phyloP scores from a whole-genome alignment of 2,113 vertebrate genomes.

The Vulpes ferrilata region DNA sequence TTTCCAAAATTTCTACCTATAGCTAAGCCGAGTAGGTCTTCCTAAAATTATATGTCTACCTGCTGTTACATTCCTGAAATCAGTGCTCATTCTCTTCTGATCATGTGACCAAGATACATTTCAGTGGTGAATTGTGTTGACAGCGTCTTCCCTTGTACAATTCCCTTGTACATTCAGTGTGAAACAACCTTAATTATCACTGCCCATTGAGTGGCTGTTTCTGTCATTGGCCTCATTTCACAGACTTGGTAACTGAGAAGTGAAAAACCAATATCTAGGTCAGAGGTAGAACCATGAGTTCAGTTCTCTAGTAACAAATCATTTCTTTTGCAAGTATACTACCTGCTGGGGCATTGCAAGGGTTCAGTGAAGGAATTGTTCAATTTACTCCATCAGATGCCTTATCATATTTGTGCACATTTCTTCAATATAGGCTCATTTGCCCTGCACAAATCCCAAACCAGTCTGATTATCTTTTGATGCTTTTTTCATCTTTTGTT shows the following conservation, averaged over 20 bases:
- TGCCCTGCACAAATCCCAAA: not conserved
- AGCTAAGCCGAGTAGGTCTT: not conserved
- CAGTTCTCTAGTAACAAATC: not conserved
- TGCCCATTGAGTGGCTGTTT: not conserved
- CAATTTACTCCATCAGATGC: not conserved
- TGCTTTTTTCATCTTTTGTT: slow-evolving; percentile 42
- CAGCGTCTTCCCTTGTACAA: not conserved
- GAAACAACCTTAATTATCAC: no score
- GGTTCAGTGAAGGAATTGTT: not conserved
- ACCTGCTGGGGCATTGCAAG: not conserved
- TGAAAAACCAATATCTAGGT: not conserved
- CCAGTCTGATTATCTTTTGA: not conserved
- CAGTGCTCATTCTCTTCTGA: not conserved
- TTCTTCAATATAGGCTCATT: not conserved
- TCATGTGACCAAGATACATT: not conserved
- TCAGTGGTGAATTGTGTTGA: not conserved
- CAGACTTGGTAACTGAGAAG: not conserved
- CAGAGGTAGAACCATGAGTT: not conserved
- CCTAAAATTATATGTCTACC: not conserved
- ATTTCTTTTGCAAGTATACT: not conserved
- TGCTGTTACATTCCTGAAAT: not conserved
- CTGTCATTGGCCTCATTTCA: not conserved
- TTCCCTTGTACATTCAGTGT: not conserved
- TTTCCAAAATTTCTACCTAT: not conserved
- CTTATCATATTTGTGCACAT: not conserved